Evolutionary conservation across 2,797 vertebrate species (phyloP).

Genomic region (Danio jaintianensis): DNA sequence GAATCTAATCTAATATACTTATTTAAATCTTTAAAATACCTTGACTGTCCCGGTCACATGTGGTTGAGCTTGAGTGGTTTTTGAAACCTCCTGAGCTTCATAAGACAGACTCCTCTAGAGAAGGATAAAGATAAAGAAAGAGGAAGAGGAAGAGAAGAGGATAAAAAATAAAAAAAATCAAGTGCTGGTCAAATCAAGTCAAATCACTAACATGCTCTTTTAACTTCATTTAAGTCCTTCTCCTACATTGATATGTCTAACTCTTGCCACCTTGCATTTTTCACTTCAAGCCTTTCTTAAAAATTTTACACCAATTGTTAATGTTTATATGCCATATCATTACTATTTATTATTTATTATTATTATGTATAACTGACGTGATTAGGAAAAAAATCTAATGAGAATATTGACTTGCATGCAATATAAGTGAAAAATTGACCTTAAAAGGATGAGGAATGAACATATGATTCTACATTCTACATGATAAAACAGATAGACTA

Average conservation of each 20-base stretch:
- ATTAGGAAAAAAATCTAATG: too few species aligned
- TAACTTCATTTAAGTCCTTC: too few species aligned
- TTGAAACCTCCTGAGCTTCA: conserved; percentile 78
- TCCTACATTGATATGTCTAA: too few species aligned
- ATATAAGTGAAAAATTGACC: neutral
- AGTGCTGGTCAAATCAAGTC: neutral
- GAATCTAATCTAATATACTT: too few species aligned
- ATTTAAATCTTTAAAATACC: conserved; percentile 61
- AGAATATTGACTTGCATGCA: too few species aligned
- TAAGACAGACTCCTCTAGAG: conserved; percentile 77
- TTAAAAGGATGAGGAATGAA: neutral
- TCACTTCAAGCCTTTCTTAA: too few species aligned
- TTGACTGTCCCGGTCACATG: conserved; percentile 71
- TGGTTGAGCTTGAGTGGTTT: conserved; percentile 61
- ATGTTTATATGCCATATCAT: too few species aligned
- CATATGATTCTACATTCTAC: neutral
- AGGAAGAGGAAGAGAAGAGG: neutral
- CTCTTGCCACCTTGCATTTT: too few species aligned
- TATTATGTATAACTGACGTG: too few species aligned
- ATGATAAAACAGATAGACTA: neutral
- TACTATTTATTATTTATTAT: too few species aligned
- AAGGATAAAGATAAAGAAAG: conserved; percentile 60
- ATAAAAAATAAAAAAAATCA: neutral
- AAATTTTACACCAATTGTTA: too few species aligned
- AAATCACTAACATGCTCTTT: neutral